Evolutionary conservation across 2,113 vertebrate genomes (phyloP).

Genomic region (Zosterops hypoxanthus): DNA sequence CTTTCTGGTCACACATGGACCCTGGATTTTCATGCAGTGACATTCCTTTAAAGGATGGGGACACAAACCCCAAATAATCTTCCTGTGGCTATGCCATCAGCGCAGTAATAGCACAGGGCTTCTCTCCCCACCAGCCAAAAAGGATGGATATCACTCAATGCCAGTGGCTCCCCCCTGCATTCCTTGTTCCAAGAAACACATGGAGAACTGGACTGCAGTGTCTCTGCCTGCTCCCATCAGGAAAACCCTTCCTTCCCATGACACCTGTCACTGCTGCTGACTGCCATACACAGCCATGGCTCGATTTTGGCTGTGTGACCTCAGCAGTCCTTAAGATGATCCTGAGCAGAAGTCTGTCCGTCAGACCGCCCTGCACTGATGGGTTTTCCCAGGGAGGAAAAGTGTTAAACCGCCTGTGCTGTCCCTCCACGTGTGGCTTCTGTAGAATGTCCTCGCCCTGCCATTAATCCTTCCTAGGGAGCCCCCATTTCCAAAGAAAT

Average conservation of each 20-base stretch:
- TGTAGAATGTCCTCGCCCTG: neutral
- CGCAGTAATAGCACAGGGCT: neutral
- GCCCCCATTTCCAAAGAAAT: neutral
- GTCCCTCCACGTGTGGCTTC: neutral
- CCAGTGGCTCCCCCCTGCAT: neutral
- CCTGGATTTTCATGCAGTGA: neutral
- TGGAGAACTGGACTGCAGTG: neutral
- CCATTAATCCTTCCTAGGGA: neutral
- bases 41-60: neutral
- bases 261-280: neutral
- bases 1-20: neutral
- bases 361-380: neutral
- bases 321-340: neutral
- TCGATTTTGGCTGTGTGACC: neutral
- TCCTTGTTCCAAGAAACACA: neutral
- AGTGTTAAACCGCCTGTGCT: neutral
- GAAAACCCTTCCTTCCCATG: neutral
- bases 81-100: neutral
- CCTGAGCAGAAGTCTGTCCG: neutral
- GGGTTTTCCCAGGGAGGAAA: neutral
- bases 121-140: neutral
- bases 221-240: neutral
- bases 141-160: neutral
- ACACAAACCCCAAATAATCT: neutral
- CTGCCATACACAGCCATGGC: rapidly evolving